Base-by-base conservation (phyloP, 2,888 invertebrate genomes). In the Perizoma affinitatum region DNA sequence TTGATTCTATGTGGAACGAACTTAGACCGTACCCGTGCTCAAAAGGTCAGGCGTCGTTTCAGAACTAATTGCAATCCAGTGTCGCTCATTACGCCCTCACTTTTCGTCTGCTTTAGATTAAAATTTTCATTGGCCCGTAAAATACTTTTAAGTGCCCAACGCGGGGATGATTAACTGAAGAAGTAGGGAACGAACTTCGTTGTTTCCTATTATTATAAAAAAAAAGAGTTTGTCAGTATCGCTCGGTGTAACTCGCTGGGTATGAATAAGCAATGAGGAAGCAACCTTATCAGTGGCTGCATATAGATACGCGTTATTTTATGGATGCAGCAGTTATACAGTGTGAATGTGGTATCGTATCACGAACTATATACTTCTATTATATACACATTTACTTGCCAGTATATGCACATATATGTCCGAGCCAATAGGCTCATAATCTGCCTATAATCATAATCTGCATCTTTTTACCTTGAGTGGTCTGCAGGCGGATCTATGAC, bases 31-130 rank as follows among this genome's bases (percentile, higher is more conserved):
- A 63, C 58, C 52, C 57, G 52, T 61, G 61, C 58, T 63, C 49
- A 52, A 69, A 71, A 74, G 73, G 74, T 72, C 71, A 69, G 66
- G 54, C 55, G 65, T 63, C 69, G 65, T 67, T 71, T 65, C 62
- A 67, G 58, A 69, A 64, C 69, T 79, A 80, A 82, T 79, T 79
- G 77, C 77, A 69, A 76, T 73, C 72, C 75, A 68, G 71, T 71
- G 76, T 72, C 76, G 74, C 71, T 76, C 74, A 76, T 80, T 77
- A 76, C 69, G 66, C 62, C 52, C 47, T 52, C 66, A 54, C 61
- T 65, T 62, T n/a, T 52, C 54, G 56, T 57, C 71, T 65, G 60
- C 10, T 63, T 61, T 60, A 62, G 73, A 74, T 80, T 73, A 75
- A 76, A 76, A 2, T 75, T 80, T 80, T 75, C 72, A 76, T 68